Evolutionary conservation across 2,888 invertebrate species (phyloP).

Genomic region (Myopa testacea): DNA sequence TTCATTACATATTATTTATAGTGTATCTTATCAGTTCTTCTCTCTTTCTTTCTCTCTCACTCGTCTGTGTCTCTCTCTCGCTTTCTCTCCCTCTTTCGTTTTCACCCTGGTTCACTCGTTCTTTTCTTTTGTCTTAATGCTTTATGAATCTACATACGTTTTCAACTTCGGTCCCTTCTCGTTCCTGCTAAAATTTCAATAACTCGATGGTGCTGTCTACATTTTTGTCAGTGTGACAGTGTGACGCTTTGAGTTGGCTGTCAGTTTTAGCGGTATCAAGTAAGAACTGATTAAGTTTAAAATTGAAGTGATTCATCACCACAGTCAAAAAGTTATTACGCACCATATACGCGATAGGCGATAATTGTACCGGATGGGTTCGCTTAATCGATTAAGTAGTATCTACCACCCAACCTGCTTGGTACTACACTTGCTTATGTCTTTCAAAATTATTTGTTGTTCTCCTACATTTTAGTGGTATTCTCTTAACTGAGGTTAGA

Average conservation of each 20-base stretch:
- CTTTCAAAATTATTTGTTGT: no score
- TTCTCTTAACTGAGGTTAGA: no score
- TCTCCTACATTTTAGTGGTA: no score
- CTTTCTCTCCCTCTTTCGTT: neutral
- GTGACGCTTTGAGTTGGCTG: no score
- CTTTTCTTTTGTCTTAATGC: neutral
- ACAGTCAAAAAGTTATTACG: no score
- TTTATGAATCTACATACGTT: neutral
- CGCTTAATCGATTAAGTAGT: no score
- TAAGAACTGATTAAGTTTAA: neutral
- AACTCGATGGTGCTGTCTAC: slow-evolving; percentile 1
- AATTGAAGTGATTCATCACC: neutral
- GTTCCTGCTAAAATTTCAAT: neutral
- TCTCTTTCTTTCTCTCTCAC: neutral
- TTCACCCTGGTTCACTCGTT: neutral
- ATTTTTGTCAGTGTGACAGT: neutral
- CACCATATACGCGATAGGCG: no score
- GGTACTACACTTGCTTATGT: no score
- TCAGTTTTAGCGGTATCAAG: neutral
- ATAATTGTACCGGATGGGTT: no score
- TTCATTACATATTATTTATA: neutral
- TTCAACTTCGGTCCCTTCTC: neutral
- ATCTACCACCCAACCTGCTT: no score
- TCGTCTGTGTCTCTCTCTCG: no score
- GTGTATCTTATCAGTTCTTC: slow-evolving; percentile 24